Conservation (phyloP, 2,113 vertebrate species). For the Porphyrio hochstetteri region DNA sequence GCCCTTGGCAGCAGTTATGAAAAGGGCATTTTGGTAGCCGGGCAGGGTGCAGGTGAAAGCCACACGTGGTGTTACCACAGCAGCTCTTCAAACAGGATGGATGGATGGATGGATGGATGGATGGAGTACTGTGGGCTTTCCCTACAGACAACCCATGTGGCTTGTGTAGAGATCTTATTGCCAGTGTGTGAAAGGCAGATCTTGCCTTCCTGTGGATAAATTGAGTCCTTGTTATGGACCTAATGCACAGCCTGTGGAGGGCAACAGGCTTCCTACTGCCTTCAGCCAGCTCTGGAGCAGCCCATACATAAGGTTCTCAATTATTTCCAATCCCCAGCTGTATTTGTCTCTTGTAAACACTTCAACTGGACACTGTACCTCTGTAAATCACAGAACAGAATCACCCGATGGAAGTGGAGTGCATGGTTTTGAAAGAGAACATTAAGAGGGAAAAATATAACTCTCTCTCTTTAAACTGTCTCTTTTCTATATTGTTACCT, state of each 20-base stretch:
- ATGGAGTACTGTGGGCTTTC: background rate
- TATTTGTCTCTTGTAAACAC: background rate
- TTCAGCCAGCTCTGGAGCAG: background rate
- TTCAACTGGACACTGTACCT: background rate
- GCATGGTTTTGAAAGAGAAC: background rate
- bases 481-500: slow-evolving; percentile 71
- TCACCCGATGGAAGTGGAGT: background rate
- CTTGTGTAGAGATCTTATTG: background rate
- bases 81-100: background rate
- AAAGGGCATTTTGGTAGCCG: background rate
- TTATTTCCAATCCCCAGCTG: background rate
- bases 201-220: background rate
- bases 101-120: background rate
- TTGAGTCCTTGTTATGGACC: background rate
- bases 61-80: fast-evolving
- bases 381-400: slow-evolving; percentile 10
- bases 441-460: slow-evolving; percentile 10
- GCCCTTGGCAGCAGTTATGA: background rate
- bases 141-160: fast-evolving
- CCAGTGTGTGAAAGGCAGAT: background rate
- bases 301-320: background rate
- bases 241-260: background rate
- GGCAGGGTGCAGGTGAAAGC: background rate
- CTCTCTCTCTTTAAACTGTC: slow-evolving; percentile 69
- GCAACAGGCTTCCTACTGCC: background rate